phyloP scores from a whole-genome alignment of 2,797 vertebrate genomes.

The Amphiprion clarkii region DNA sequence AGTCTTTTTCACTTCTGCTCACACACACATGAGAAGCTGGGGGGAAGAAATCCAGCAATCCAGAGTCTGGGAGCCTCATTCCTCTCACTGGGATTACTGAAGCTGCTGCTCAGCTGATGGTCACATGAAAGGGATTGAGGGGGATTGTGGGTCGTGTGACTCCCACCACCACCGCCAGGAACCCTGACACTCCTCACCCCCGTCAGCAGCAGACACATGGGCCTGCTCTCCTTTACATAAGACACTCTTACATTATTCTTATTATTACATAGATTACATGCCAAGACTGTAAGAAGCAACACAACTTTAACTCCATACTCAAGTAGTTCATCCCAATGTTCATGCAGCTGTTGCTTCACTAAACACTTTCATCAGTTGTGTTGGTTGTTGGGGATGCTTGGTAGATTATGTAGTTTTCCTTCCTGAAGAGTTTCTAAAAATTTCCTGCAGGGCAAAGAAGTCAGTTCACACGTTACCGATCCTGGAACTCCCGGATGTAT shows the following conservation, averaged over 20 bases:
- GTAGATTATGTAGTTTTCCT: neutral
- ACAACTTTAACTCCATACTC: neutral
- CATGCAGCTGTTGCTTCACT: neutral
- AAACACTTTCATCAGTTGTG: neutral
- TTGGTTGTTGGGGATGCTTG: neutral
- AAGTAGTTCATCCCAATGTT: neutral
- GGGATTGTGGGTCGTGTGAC: constrained; percentile 85
- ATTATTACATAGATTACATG: neutral
- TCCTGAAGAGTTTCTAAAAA: neutral
- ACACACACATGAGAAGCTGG: constrained; percentile 21
- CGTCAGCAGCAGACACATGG: neutral
- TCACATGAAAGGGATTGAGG: constrained; percentile 96
- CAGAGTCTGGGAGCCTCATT: constrained; percentile 71
- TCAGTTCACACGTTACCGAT: constrained; percentile 82
- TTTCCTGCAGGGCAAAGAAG: constrained; percentile 80
- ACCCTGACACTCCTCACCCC: constrained; percentile 49
- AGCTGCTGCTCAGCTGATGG: constrained; percentile 90
- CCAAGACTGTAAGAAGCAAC: neutral
- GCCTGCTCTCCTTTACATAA: constrained; percentile 20
- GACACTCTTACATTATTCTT: neutral
- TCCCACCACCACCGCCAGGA: constrained; percentile 75
- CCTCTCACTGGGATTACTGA: constrained; percentile 80
- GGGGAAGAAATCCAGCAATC: constrained; percentile 25
- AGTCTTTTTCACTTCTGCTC: constrained; percentile 13
- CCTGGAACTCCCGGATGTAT: constrained; percentile 90